Conservation (phyloP, 1,140 invertebrate species). For the Nephotettix cincticeps region DNA sequence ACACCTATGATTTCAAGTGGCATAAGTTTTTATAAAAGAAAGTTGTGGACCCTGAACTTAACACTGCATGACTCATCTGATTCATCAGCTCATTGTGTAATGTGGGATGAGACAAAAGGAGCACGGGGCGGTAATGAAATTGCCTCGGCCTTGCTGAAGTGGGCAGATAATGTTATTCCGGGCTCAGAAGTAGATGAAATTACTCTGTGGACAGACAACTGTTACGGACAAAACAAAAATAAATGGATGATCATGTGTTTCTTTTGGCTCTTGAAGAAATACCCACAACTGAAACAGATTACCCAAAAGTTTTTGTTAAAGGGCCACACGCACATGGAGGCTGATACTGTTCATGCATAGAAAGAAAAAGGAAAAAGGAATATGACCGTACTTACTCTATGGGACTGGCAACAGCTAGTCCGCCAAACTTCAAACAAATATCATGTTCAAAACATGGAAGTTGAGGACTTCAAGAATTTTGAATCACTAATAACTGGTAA, state of each 20-base stretch:
- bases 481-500: slow-evolving; percentile 2
- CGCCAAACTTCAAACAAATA: slow-evolving; percentile 18
- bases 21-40: slow-evolving; percentile 31
- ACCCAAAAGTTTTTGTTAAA: slow-evolving; percentile 29
- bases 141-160: slow-evolving; percentile 27
- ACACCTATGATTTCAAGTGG: slow-evolving; percentile 27
- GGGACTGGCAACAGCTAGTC: slow-evolving; percentile 24
- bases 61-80: slow-evolving; percentile 29
- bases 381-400: slow-evolving; percentile 21
- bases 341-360: slow-evolving; percentile 32
- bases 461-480: slow-evolving; percentile 20
- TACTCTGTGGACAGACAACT: slow-evolving; percentile 4
- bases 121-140: slow-evolving; percentile 30
- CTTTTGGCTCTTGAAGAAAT: not conserved
- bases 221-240: slow-evolving; percentile 19
- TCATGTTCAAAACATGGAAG: slow-evolving; percentile 20
- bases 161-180: slow-evolving; percentile 29
- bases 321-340: slow-evolving; percentile 32
- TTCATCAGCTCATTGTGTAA: slow-evolving; percentile 25
- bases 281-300: slow-evolving; percentile 17
- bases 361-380: slow-evolving; percentile 37
- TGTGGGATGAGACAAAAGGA: slow-evolving; percentile 32
- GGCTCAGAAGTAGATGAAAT: slow-evolving; percentile 15
- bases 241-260: not conserved
- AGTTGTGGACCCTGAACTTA: slow-evolving; percentile 27